Evolutionary conservation across 2,888 invertebrate species (phyloP).

Genomic region (Synergus gifuensis): DNA sequence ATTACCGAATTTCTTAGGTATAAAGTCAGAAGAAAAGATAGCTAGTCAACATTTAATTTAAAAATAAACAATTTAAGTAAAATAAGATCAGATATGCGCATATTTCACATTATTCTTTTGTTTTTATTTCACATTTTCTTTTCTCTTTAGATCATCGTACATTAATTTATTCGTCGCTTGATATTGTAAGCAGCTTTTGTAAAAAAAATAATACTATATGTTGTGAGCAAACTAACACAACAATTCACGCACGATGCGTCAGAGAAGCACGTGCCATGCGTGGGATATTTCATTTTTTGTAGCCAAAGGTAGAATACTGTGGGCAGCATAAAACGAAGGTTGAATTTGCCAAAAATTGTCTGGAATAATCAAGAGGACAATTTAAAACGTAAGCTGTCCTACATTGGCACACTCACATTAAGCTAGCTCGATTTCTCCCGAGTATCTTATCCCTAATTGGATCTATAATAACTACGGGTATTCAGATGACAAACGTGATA

Average conservation of each 20-base stretch:
- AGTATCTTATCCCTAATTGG: neutral
- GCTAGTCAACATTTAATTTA: neutral
- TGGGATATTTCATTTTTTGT: conserved; percentile 15
- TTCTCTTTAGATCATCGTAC: neutral
- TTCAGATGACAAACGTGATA: neutral
- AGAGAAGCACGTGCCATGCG: conserved; percentile 28
- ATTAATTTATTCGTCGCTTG: neutral
- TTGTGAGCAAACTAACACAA: conserved; percentile 8
- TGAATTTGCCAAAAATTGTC: neutral
- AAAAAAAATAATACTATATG: neutral
- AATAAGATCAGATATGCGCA: neutral
- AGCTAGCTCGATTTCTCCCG: neutral
- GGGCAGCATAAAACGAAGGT: neutral
- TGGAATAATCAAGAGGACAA: neutral
- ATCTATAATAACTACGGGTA: neutral
- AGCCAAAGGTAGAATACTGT: conserved; percentile 11
- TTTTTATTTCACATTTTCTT: neutral
- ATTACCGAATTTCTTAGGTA: neutral
- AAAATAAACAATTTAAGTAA: neutral
- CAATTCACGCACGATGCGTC: conserved; percentile 24
- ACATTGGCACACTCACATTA: neutral
- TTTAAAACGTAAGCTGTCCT: neutral
- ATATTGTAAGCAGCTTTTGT: neutral
- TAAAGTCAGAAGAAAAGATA: neutral
- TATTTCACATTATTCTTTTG: neutral